Conservation (phyloP, 1,140 invertebrate genomes). For the Procambarus clarkii region DNA sequence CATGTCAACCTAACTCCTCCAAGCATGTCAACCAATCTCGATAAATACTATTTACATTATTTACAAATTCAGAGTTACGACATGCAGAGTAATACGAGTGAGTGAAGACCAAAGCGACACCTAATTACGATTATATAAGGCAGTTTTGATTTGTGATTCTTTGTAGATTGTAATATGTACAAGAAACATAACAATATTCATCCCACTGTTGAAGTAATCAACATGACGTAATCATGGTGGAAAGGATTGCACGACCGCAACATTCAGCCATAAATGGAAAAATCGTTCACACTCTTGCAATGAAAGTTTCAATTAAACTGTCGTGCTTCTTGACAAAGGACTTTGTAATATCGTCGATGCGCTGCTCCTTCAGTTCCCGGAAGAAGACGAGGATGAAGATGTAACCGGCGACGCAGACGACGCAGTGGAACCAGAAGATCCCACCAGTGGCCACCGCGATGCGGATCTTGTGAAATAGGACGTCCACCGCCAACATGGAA, state of each 20-base stretch:
- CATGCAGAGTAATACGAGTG: too few species aligned
- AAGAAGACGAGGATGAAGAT: conserved; percentile 71
- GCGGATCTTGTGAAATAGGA: conserved; percentile 62
- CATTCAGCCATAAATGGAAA: too few species aligned
- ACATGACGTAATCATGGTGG: too few species aligned
- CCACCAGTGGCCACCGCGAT: conserved; percentile 68
- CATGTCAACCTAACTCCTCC: too few species aligned
- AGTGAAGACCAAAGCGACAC: too few species aligned
- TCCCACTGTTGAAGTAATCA: neutral
- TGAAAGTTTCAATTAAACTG: conserved; percentile 71
- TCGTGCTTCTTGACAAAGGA: conserved; percentile 71
- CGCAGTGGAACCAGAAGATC: conserved; percentile 72
- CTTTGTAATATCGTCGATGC: conserved; percentile 69
- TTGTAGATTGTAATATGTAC: neutral
- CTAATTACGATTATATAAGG: too few species aligned
- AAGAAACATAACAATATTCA: neutral
- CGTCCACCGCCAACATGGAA: conserved; percentile 66
- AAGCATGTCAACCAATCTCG: too few species aligned
- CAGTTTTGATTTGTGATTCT: neutral
- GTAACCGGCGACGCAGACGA: conserved; percentile 71
- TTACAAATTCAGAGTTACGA: neutral
- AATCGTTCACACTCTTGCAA: conserved; percentile 47
- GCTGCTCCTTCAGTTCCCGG: conserved; percentile 71
- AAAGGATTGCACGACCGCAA: too few species aligned
- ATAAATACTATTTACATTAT: conserved; percentile 1